Conservation (phyloP, 2,888 invertebrate species). For the Serrognathus titanus region DNA sequence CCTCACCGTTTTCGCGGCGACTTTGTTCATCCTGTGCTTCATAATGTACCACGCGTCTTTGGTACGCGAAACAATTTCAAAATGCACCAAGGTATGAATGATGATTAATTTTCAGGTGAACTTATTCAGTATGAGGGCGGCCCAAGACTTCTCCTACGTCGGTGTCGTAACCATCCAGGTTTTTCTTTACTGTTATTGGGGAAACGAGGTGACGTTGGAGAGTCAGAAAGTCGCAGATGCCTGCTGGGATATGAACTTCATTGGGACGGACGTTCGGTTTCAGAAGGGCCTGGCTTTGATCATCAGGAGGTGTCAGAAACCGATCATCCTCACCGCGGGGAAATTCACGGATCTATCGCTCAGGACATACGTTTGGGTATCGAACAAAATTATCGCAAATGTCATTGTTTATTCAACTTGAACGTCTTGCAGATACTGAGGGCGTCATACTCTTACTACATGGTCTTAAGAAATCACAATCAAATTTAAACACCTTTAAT, state of each 20-base stretch:
- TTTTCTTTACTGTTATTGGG: slow-evolving; percentile 16
- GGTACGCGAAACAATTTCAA: background rate
- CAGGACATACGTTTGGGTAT: slow-evolving; percentile 13
- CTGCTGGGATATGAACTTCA: slow-evolving; percentile 14
- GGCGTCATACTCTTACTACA: slow-evolving; percentile 11
- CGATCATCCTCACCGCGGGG: slow-evolving; percentile 16
- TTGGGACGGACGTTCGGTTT: slow-evolving; percentile 10
- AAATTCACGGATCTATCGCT: slow-evolving; percentile 14
- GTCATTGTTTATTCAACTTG: background rate
- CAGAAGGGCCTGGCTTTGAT: slow-evolving; percentile 11
- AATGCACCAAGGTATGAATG: background rate
- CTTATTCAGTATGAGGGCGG: slow-evolving; percentile 10
- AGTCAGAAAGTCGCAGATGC: slow-evolving; percentile 12
- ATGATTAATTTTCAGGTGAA: slow-evolving; percentile 8
- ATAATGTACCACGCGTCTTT: slow-evolving; percentile 18
- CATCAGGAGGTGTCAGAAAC: slow-evolving; percentile 17
- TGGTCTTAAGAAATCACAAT: slow-evolving; percentile 5
- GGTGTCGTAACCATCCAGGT: slow-evolving; percentile 10
- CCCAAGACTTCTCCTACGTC: slow-evolving; percentile 18
- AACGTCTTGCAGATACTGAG: slow-evolving; percentile 6
- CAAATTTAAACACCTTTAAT: background rate
- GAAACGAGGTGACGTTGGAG: slow-evolving; percentile 13
- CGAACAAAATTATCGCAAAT: background rate
- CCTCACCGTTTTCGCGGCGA: slow-evolving; percentile 9
- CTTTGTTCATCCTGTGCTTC: slow-evolving; percentile 16